A percentile compares a stretch with the other conserved stretches of the same genome.
phyloP scores from a whole-genome alignment of 1,140 invertebrate species.

The Drosophila biarmipes region DNA sequence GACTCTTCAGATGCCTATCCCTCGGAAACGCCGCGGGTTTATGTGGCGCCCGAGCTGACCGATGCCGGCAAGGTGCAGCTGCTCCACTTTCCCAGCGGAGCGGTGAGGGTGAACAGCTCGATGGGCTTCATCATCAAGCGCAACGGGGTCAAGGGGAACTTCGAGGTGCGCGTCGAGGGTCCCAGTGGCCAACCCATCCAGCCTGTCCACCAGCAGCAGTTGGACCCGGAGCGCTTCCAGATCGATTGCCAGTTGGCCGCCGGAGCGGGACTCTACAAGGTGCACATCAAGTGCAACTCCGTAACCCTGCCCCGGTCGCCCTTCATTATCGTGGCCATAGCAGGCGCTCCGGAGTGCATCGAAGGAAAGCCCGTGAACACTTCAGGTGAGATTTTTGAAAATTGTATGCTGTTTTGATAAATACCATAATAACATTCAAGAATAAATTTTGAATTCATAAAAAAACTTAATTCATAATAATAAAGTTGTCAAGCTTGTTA shows the following conservation, averaged over 20 bases:
- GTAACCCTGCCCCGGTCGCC: constrained; percentile 95
- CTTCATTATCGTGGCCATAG: constrained; percentile 89
- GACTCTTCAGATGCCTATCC: constrained; percentile 72
- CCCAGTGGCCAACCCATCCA: constrained; percentile 62
- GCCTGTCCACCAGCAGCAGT: constrained; percentile 83
- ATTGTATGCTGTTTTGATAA: too few relatives aligned
- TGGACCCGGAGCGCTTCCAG: constrained; percentile 92
- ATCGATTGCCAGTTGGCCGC: constrained; percentile 92
- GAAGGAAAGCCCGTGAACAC: constrained; percentile 1
- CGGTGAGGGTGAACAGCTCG: constrained; percentile 59
- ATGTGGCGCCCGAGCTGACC: constrained; percentile 78
- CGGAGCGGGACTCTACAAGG: constrained; percentile 94
- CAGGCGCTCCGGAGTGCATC: constrained; percentile 87
- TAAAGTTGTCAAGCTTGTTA: too few relatives aligned
- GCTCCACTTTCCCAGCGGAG: constrained; percentile 78
- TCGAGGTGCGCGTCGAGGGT: constrained; percentile 75
- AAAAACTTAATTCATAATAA: too few relatives aligned
- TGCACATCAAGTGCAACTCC: constrained; percentile 94
- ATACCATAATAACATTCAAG: too few relatives aligned
- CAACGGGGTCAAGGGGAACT: constrained; percentile 81
- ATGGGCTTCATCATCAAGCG: constrained; percentile 71
- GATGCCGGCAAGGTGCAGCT: constrained; percentile 73
- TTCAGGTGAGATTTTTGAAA: constrained; percentile 11
- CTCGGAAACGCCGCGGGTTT: constrained; percentile 61
- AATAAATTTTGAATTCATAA: too few relatives aligned